A percentile compares a stretch with the other conserved stretches of the same genome.
Conservation (phyloP, 2,888 invertebrate species). For the Macropis europaea region DNA sequence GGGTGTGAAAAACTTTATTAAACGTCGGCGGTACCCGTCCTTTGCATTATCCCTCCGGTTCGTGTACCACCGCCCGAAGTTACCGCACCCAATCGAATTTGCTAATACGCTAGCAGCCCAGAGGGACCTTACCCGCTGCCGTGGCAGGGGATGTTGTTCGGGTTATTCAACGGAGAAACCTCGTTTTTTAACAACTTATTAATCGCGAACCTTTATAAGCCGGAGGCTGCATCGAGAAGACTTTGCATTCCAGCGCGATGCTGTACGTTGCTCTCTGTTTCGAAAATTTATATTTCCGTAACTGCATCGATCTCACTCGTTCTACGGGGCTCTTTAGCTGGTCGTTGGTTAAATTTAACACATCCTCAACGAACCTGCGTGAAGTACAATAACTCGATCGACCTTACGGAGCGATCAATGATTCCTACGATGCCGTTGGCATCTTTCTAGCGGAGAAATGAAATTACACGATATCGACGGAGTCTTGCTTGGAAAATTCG, state of each 20-base stretch:
- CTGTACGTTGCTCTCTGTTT: too few species aligned
- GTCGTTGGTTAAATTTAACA: too few species aligned
- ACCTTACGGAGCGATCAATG: too few species aligned
- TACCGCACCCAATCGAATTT: constrained; percentile 60
- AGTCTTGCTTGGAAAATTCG: too few species aligned
- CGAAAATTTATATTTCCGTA: too few species aligned
- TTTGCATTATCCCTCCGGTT: constrained; percentile 26
- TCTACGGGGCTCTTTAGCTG: too few species aligned
- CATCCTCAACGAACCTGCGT: too few species aligned
- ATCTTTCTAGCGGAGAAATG: too few species aligned
- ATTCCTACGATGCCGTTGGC: too few species aligned
- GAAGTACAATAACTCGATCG: too few species aligned
- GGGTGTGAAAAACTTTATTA: constrained; percentile 29
- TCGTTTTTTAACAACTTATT: constrained; percentile 25
- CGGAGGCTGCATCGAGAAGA: not conserved
- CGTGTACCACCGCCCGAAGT: constrained; percentile 31
- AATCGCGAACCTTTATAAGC: constrained; percentile 19
- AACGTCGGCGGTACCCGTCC: constrained; percentile 18
- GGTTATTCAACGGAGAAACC: constrained; percentile 22
- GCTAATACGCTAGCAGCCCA: constrained; percentile 50
- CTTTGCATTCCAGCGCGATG: not conserved
- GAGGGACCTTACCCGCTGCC: constrained; percentile 32
- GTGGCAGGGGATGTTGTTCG: constrained; percentile 15
- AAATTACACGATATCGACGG: too few species aligned
- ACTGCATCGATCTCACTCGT: too few species aligned